A percentile compares a stretch with the other conserved stretches of the same genome.
phyloP scores from a whole-genome alignment of 2,797 vertebrate species.

The Anniella stebbinsi region DNA sequence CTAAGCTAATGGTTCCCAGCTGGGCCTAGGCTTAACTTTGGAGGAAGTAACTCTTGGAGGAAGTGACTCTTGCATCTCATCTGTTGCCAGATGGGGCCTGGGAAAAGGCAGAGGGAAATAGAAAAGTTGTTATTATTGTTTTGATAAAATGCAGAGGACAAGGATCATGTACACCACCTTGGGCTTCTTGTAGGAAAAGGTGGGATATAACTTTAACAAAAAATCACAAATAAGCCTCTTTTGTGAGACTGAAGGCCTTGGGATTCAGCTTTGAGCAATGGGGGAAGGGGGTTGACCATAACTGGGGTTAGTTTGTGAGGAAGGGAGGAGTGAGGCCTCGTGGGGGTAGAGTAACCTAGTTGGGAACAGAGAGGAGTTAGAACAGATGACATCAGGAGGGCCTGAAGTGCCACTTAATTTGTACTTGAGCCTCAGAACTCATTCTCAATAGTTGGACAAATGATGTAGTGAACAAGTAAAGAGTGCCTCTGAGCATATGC shows the following conservation, averaged over 20 bases:
- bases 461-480: background rate
- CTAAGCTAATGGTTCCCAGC: slow-evolving; percentile 15
- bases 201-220: no score
- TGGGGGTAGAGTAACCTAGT: background rate
- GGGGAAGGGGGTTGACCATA: slow-evolving; percentile 70
- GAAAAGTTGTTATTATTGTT: background rate
- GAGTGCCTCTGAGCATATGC: background rate
- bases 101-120: slow-evolving; percentile 3
- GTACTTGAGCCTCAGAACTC: background rate
- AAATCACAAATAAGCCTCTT: background rate
- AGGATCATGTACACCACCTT: no score
- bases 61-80: slow-evolving; percentile 8
- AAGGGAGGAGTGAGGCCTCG: slow-evolving; percentile 18
- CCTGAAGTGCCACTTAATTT: background rate
- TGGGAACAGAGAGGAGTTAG: background rate
- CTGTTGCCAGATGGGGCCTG: slow-evolving; percentile 16
- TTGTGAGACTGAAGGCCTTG: slow-evolving; percentile 40
- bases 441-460: background rate
- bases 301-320: slow-evolving; percentile 56
- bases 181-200: no score
- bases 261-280: slow-evolving; percentile 74
- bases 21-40: slow-evolving; percentile 1
- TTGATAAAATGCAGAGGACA: no score
- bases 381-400: background rate
- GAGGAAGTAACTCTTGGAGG: slow-evolving; percentile 15